Conservation (phyloP, 2,888 invertebrate genomes). For the Alloscopus bannaensis region DNA sequence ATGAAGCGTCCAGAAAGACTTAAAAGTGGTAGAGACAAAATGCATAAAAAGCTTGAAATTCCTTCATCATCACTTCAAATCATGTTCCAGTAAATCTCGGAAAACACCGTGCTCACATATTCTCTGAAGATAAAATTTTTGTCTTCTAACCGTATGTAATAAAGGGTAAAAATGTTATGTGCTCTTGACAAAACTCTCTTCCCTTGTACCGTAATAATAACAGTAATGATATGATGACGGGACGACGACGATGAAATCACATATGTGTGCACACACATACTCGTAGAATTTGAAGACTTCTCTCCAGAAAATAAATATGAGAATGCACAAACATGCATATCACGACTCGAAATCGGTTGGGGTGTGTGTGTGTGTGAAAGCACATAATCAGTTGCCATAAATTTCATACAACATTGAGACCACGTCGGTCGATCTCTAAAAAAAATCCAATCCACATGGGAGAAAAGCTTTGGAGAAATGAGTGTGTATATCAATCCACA, state of each 20-base stretch:
- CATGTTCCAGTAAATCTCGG: constrained; percentile 20
- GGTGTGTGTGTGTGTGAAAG: constrained; percentile 59
- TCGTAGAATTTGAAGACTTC: too few relatives aligned
- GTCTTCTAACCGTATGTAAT: background rate
- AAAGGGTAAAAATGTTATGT: background rate
- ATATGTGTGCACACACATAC: constrained; percentile 30
- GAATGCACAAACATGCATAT: constrained; percentile 53
- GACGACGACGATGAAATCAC: constrained; percentile 20
- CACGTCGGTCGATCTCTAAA: too few relatives aligned
- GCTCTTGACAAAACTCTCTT: background rate
- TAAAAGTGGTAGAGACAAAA: too few relatives aligned
- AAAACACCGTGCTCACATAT: background rate
- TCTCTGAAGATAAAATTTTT: background rate
- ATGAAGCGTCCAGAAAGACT: too few relatives aligned
- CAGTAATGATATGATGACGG: constrained; percentile 9
- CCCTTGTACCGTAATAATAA: constrained; percentile 14
- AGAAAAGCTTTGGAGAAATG: constrained; percentile 40
- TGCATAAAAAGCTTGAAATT: background rate
- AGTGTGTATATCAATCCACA: too few relatives aligned
- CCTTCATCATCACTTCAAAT: constrained; percentile 15
- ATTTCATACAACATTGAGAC: constrained; percentile 44
- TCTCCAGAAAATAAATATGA: constrained; percentile 13
- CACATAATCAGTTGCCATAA: constrained; percentile 62
- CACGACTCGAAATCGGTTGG: constrained; percentile 44
- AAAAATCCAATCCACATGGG: background rate